phyloP scores from a whole-genome alignment of 2,888 invertebrate species.

The Mantis religiosa region DNA sequence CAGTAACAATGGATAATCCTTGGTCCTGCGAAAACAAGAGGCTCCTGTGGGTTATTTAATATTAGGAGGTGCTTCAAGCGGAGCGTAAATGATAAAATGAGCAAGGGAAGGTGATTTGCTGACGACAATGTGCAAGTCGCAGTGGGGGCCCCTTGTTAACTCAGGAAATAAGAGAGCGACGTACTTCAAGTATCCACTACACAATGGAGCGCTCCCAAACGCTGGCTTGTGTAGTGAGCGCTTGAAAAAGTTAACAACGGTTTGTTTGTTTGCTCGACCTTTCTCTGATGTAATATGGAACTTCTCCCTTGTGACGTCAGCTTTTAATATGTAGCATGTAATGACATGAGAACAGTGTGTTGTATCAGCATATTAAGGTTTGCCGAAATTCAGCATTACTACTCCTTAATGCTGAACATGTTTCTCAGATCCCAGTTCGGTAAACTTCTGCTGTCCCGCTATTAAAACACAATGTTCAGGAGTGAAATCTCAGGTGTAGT shows the following conservation, averaged over 20 bases:
- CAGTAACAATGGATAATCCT: no score
- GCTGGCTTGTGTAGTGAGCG: neutral
- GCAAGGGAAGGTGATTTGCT: neutral
- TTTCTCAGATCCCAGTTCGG: neutral
- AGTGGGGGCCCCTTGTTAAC: neutral
- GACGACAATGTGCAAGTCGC: neutral
- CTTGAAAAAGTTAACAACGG: neutral
- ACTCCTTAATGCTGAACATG: neutral
- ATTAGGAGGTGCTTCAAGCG: neutral
- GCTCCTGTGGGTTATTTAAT: neutral
- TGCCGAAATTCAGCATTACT: neutral
- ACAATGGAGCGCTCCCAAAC: neutral
- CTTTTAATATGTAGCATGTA: neutral
- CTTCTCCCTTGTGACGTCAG: neutral
- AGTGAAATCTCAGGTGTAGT: no score
- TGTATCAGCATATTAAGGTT: neutral
- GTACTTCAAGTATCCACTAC: neutral
- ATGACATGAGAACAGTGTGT: neutral
- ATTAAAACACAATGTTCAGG: no score
- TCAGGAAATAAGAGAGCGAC: neutral
- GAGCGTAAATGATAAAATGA: neutral
- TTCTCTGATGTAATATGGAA: neutral
- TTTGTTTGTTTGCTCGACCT: neutral
- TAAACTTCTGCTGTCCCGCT: no score
- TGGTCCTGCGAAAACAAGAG: no score